Evolutionary conservation across 2,113 vertebrate genomes (phyloP).

Genomic region (Trichomycterus rosablanca): DNA sequence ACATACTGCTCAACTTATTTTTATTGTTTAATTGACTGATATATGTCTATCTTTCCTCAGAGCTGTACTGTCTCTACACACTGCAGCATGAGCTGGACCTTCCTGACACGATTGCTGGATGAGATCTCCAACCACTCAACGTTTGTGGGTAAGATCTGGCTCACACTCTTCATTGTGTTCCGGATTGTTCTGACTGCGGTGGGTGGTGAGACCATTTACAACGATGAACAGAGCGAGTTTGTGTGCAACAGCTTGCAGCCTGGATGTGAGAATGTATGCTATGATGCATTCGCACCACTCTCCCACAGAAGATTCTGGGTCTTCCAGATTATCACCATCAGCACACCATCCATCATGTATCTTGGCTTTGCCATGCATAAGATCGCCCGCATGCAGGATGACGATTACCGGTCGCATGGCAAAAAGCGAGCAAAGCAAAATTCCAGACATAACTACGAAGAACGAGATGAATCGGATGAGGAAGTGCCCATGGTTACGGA

Average conservation of each 20-base stretch:
- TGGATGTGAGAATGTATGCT: constrained; percentile 86
- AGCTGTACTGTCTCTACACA: too few relatives aligned
- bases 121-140: constrained; percentile 91
- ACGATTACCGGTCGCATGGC: constrained; percentile 43
- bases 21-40: too few relatives aligned
- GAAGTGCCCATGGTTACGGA: constrained; percentile 85
- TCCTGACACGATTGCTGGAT: constrained; percentile 80
- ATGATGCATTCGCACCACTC: constrained; percentile 78
- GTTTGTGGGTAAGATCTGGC: constrained; percentile 87
- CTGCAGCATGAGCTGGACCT: constrained; percentile 86
- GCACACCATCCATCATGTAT: constrained; percentile 79
- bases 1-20: too few relatives aligned
- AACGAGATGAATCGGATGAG: constrained; percentile 76
- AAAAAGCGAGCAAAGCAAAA: constrained; percentile 62
- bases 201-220: constrained; percentile 85
- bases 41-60: neutral
- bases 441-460: constrained; percentile 70
- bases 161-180: constrained; percentile 81
- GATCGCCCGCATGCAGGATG: constrained; percentile 68
- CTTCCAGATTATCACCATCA: constrained; percentile 85
- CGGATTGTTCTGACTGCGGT: constrained; percentile 83
- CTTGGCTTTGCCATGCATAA: constrained; percentile 84
- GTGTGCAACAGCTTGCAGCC: constrained; percentile 84
- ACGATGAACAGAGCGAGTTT: constrained; percentile 87
- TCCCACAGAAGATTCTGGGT: constrained; percentile 86